Evolutionary conservation across 2,797 vertebrate genomes (phyloP).

Genomic region (Xenopus petersii): DNA sequence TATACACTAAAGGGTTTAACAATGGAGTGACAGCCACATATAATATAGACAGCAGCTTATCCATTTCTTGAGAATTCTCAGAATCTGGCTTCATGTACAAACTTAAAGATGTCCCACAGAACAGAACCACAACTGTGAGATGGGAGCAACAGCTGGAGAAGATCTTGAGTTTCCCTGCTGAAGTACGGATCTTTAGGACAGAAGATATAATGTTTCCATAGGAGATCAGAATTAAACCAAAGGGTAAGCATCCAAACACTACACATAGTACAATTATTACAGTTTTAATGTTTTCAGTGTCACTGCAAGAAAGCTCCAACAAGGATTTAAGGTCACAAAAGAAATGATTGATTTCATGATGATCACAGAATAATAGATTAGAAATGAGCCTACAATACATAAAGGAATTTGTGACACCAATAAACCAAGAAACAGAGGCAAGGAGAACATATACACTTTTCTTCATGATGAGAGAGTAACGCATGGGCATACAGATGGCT

Average conservation of each 20-base stretch:
- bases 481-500: too few species aligned
- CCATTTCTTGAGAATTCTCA: constrained; percentile 3
- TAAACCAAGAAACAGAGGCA: background rate
- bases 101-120: constrained; percentile 5
- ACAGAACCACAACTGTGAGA: background rate
- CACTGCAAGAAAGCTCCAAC: background rate
- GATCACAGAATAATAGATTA: background rate
- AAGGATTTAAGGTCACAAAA: background rate
- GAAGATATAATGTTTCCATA: constrained; percentile 20
- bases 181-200: constrained; percentile 6
- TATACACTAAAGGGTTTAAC: constrained; percentile 34
- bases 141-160: constrained; percentile 33
- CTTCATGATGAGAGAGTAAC: too few species aligned
- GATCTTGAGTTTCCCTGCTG: constrained; percentile 5
- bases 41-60: constrained; percentile 7
- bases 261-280: constrained; percentile 6
- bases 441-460: too few species aligned
- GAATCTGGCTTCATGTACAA: constrained; percentile 16
- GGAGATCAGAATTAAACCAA: constrained; percentile 10
- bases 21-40: constrained; percentile 16
- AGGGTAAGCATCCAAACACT: constrained; percentile 5
- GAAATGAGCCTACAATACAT: background rate
- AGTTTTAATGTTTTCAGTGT: background rate
- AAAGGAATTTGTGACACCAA: background rate
- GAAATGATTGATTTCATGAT: background rate